Conservation (phyloP, 2,113 vertebrate species). For the Orycteropus afer region DNA sequence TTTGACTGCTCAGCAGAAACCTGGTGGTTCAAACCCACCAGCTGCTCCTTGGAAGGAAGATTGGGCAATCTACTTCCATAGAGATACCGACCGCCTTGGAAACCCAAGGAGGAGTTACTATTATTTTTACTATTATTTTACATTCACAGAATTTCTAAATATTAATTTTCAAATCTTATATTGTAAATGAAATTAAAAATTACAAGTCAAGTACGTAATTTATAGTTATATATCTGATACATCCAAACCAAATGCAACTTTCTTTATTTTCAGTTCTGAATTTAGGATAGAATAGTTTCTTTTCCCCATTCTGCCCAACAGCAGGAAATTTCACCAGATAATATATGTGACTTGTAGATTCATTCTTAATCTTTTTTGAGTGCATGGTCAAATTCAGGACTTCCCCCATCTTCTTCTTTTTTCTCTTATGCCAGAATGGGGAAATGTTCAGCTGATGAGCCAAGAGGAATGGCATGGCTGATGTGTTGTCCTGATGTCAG, state of each 20-base stretch:
- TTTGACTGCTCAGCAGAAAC: too few relatives aligned
- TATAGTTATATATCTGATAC: neutral
- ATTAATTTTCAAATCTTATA: conserved; percentile 19
- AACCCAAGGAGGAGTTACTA: too few relatives aligned
- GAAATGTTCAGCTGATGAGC: neutral
- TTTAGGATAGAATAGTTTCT: conserved; percentile 31
- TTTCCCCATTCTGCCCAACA: conserved; percentile 11
- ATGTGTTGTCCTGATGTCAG: neutral
- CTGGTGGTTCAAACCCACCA: too few relatives aligned
- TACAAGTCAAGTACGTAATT: conserved; percentile 1
- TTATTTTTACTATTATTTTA: conserved; percentile 18
- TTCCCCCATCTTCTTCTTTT: neutral
- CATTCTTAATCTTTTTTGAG: neutral
- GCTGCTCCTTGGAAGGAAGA: too few relatives aligned
- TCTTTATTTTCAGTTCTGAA: neutral
- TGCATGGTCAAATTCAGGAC: neutral
- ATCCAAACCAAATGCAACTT: conserved; percentile 16
- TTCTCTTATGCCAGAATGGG: neutral
- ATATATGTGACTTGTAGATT: neutral
- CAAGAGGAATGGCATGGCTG: neutral
- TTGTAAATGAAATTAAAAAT: conserved; percentile 38
- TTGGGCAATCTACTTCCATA: too few relatives aligned
- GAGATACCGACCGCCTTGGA: too few relatives aligned
- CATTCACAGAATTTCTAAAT: conserved; percentile 15
- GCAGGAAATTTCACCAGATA: neutral